Base-by-base conservation (phyloP, 1,140 invertebrate genomes). In the Drosophila pandora region DNA sequence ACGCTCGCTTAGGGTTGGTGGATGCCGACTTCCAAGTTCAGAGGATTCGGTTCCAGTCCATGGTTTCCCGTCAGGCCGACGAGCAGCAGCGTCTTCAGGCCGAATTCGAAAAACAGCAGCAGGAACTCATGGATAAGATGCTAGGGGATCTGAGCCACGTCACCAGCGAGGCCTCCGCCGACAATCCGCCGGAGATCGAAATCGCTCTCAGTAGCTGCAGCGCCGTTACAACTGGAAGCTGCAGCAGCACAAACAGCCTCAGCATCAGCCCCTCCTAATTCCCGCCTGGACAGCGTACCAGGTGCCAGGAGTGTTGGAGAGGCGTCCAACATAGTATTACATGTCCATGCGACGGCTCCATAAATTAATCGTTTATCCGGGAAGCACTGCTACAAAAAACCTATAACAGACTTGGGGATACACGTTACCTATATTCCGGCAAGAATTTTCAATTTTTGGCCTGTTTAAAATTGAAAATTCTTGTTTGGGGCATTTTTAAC, bases 1-100 rank as follows among this genome's bases (percentile, higher is more conserved):
- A 37, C 12, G 12, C 6, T 10, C 43, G 43, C 17, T 10, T 10
- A 17, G 25, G 5, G 10, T 10, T 0, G 61, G 22, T 3, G 22
- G 13, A 45, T 1, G 1, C 10, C 0, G 52, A 67, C 48, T 41
- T 63, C 10, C 28, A 59, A 9, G 22, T 59, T 12, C 70, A 83
- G 7, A 53, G 63, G 4, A 50, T 63, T 7, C 58, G 48, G 2
- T 67, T 70, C 8, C 61, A 77, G 21, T 37, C 23, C 2, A 21
- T 83, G 34, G 22, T 80, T 3, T 7, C 56, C 8, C 50, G 70
- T 10, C 82, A 85, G 61, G 55, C 62, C 1, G 37, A 53, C 1
- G 74, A 87, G 10, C 78, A 71, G 17, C 56, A 62, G 49, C 69
- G 65, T 6, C 39, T 87, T 3, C 78, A 82, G n/a, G 9, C 37